phyloP scores from a whole-genome alignment of 2,888 invertebrate species.

The Celastrina argiolus region DNA sequence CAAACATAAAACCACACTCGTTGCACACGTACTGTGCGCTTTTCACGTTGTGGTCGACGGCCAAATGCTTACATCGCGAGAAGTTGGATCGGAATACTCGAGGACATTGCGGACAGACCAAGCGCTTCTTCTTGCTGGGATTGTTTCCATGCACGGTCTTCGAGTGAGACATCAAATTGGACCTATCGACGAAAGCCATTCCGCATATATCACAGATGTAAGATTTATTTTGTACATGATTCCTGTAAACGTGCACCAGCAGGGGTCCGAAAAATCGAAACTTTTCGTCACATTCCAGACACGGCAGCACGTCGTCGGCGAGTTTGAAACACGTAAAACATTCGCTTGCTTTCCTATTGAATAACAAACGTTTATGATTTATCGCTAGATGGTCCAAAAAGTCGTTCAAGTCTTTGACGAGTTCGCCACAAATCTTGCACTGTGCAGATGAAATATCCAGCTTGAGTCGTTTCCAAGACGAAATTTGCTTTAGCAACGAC shows the following conservation, averaged over 20 bases:
- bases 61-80: conserved; percentile 54
- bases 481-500: neutral
- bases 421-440: conserved; percentile 45
- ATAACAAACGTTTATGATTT: conserved; percentile 35
- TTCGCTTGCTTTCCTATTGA: conserved; percentile 34
- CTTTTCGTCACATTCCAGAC: conserved; percentile 46
- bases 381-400: conserved; percentile 41
- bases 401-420: conserved; percentile 38
- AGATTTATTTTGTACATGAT: conserved; percentile 39
- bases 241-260: conserved; percentile 44
- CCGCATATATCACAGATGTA: conserved; percentile 56
- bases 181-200: conserved; percentile 50
- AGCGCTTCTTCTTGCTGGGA: conserved; percentile 24
- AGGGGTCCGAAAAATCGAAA: conserved; percentile 50
- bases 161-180: conserved; percentile 50
- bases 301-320: conserved; percentile 44
- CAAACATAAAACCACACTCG: conserved; percentile 50
- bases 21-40: conserved; percentile 54
- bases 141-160: conserved; percentile 42
- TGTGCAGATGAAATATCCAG: conserved; percentile 46
- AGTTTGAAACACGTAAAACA: conserved; percentile 43
- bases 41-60: conserved; percentile 54
- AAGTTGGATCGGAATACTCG: conserved; percentile 50
- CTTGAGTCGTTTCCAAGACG: conserved; percentile 36
- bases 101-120: conserved; percentile 56